Evolutionary conservation across 1,140 invertebrate genomes (phyloP).

Genomic region (Drosophila athabasca): DNA sequence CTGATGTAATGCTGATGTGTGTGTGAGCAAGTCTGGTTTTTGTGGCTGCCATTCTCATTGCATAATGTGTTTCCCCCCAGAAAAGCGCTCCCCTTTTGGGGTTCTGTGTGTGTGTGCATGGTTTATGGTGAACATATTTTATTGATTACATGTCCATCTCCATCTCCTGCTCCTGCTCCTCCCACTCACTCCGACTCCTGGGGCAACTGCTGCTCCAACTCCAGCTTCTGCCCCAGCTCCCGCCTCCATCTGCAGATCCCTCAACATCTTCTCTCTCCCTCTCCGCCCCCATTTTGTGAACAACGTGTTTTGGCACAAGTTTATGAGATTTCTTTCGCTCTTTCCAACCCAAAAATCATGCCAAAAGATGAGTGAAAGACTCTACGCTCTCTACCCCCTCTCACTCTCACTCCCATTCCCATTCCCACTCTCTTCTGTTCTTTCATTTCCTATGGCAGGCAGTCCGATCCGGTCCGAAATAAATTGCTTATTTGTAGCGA

Average conservation of each 20-base stretch:
- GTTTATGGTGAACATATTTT: constrained; percentile 74
- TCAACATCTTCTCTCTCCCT: constrained; percentile 7
- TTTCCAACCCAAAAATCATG: constrained; percentile 34
- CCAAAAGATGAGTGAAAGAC: constrained; percentile 25
- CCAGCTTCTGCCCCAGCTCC: constrained; percentile 4
- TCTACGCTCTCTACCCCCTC: too few relatives aligned
- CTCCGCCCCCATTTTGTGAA: not conserved
- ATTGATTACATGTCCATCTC: constrained; percentile 70
- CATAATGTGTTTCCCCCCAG: constrained; percentile 14
- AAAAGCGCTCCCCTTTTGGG: constrained; percentile 13
- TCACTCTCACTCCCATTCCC: not conserved
- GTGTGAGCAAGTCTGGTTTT: not conserved
- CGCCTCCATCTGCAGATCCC: constrained; percentile 4
- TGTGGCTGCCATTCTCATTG: constrained; percentile 5
- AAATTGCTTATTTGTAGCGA: constrained; percentile 83
- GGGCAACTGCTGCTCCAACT: constrained; percentile 18
- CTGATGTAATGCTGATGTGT: constrained; percentile 1
- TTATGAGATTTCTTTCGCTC: constrained; percentile 64
- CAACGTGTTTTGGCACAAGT: constrained; percentile 74
- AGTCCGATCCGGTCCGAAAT: constrained; percentile 37
- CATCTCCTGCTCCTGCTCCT: constrained; percentile 19
- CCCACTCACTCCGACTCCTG: too few relatives aligned
- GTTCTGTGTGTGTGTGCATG: not conserved
- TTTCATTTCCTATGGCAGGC: constrained; percentile 25
- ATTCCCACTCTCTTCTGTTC: too few relatives aligned